phyloP scores from a whole-genome alignment of 37 sponge, comb jelly and placozoan genomes.

The Tethya wilhelma region DNA sequence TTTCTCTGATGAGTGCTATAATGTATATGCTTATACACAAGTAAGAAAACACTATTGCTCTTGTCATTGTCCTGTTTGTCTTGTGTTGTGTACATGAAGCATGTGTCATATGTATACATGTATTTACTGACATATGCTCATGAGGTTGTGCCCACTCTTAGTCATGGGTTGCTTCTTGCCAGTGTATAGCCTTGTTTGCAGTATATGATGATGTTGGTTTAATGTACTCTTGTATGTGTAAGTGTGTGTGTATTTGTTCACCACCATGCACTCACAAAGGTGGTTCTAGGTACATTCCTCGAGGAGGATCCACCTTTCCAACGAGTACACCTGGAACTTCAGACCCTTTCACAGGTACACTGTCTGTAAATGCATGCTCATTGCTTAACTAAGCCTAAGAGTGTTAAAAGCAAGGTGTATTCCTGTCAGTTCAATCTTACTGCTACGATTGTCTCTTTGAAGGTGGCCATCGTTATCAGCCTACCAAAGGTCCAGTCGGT shows the following conservation, averaged over 20 bases:
- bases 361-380: not conserved
- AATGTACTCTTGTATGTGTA: not conserved
- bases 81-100: too few species aligned
- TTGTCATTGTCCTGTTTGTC: too few species aligned
- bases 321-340: not conserved
- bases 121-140: too few species aligned
- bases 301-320: not conserved
- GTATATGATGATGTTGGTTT: not conserved
- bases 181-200: not conserved
- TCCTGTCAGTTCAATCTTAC: not conserved
- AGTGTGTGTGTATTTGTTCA: not conserved
- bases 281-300: conserved; percentile 43
- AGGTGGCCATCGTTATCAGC: conserved; percentile 41
- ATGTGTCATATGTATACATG: too few species aligned
- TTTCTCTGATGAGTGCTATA: too few species aligned
- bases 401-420: too few species aligned
- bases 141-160: too few species aligned
- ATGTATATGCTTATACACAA: too few species aligned
- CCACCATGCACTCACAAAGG: conserved; percentile 11
- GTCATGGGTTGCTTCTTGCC: too few species aligned
- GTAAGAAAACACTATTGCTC: too few species aligned
- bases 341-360: conserved; percentile 48
- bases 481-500: not conserved
- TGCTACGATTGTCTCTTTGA: not conserved
- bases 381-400: not conserved